Percentiles rank a stretch among this genome's conserved stretches.
Evolutionary conservation across 2,113 vertebrate species (phyloP).

Genomic region (Gambusia holbrooki): DNA sequence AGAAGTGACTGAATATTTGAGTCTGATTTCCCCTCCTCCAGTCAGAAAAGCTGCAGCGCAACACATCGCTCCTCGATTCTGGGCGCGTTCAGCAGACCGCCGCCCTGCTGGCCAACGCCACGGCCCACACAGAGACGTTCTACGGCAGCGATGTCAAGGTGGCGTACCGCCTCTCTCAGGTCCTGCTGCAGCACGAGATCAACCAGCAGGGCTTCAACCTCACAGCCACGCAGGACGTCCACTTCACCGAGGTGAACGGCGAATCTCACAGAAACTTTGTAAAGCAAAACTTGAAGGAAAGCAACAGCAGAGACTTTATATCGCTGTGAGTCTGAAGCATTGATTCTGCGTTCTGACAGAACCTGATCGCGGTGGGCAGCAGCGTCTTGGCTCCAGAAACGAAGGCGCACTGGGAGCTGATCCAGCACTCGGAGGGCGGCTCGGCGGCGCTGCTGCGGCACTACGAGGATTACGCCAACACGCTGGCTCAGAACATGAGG

Average conservation of each 20-base stretch:
- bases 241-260: constrained; percentile 90
- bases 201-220: constrained; percentile 89
- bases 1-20: background rate
- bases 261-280: background rate
- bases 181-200: constrained; percentile 88
- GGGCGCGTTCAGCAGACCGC: constrained; percentile 81
- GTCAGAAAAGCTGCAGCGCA: constrained; percentile 83
- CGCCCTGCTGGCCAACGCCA: constrained; percentile 86
- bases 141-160: constrained; percentile 91
- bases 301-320: too few relatives aligned
- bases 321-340: constrained; percentile 32
- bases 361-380: constrained; percentile 91
- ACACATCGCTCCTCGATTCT: constrained; percentile 82
- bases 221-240: constrained; percentile 91
- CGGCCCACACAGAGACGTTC: constrained; percentile 76
- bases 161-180: constrained; percentile 85
- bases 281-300: background rate
- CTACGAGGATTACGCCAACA: constrained; percentile 91
- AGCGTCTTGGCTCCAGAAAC: constrained; percentile 86
- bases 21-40: constrained; percentile 49
- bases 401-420: constrained; percentile 91
- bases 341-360: constrained; percentile 75
- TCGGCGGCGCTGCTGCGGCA: constrained; percentile 87
- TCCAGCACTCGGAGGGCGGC: constrained; percentile 92
- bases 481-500: constrained; percentile 94